Percentiles rank a stretch among this genome's conserved stretches.
These are phyloP conservation scores for Leptopterna dolabrata DNA, from an alignment of 2,888 invertebrate species.

Conservation along the genomic window DNA sequence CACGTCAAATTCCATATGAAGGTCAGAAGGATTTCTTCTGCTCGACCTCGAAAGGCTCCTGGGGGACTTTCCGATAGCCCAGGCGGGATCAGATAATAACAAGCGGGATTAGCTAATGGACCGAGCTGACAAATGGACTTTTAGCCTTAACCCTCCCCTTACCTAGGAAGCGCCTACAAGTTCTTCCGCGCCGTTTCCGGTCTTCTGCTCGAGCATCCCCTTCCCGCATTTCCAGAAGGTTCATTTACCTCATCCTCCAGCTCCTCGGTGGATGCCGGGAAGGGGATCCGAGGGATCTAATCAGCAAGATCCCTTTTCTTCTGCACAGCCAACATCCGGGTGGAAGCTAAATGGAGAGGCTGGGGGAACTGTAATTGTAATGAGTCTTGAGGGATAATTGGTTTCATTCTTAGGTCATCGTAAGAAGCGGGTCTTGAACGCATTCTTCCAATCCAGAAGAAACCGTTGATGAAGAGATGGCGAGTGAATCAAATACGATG, in stretches of 20 bases:
- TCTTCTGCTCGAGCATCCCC: neutral
- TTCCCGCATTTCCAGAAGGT: neutral
- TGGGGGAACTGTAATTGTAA: neutral
- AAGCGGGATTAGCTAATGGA: slow-evolving; percentile 2
- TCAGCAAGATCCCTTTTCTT: neutral
- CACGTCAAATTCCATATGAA: too few species aligned
- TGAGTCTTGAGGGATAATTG: neutral
- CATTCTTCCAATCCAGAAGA: neutral
- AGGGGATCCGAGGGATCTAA: neutral
- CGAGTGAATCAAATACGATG: too few species aligned
- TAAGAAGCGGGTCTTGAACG: neutral
- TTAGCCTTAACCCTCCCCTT: neutral
- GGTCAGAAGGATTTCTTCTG: too few species aligned
- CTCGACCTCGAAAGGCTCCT: too few species aligned
- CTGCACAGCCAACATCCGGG: neutral
- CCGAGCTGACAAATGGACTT: slow-evolving; percentile 3
- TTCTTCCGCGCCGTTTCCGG: neutral
- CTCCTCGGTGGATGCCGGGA: neutral
- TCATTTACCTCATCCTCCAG: neutral
- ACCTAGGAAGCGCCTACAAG: neutral
- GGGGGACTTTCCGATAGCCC: neutral
- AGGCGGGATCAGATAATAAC: neutral
- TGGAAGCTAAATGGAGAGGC: neutral
- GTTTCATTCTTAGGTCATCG: neutral
- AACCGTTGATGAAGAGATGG: too few species aligned